A percentile compares a stretch with the other conserved stretches of the same genome.
Evolutionary conservation across 2,888 invertebrate genomes (phyloP).

Genomic region (Nesidiocoris tenuis): DNA sequence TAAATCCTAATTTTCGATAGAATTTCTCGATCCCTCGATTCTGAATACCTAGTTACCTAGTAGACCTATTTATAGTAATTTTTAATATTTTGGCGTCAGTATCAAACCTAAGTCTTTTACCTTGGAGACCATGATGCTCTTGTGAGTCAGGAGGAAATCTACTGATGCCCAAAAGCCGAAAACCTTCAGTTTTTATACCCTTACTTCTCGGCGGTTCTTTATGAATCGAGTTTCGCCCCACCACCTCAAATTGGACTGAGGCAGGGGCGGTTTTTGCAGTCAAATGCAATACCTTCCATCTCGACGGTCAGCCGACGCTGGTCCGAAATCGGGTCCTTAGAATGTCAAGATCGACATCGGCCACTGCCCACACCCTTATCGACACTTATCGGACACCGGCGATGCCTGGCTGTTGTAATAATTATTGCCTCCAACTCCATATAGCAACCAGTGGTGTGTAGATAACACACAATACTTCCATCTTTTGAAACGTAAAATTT

Average conservation of each 20-base stretch:
- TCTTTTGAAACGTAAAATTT: too few relatives aligned
- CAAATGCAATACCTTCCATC: background rate
- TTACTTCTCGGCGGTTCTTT: background rate
- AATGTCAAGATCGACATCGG: background rate
- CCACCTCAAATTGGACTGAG: background rate
- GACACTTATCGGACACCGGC: background rate
- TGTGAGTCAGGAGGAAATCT: background rate
- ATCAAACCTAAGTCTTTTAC: too few relatives aligned
- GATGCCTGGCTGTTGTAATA: too few relatives aligned
- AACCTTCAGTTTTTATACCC: background rate
- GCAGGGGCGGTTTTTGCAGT: background rate
- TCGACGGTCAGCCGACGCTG: background rate
- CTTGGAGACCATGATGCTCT: background rate
- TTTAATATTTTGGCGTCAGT: too few relatives aligned
- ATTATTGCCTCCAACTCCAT: too few relatives aligned
- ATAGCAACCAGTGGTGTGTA: too few relatives aligned
- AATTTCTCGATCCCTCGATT: too few relatives aligned
- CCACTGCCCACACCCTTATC: background rate
- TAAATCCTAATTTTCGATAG: too few relatives aligned
- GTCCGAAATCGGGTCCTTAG: background rate
- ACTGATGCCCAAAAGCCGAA: background rate
- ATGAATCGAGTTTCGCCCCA: background rate
- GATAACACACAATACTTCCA: too few relatives aligned
- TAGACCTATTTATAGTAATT: too few relatives aligned
- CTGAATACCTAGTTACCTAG: too few relatives aligned